A percentile compares a stretch with the other conserved stretches of the same genome.
Evolutionary conservation across 1,140 invertebrate species (phyloP).

Genomic region (Amyelois transitella): DNA sequence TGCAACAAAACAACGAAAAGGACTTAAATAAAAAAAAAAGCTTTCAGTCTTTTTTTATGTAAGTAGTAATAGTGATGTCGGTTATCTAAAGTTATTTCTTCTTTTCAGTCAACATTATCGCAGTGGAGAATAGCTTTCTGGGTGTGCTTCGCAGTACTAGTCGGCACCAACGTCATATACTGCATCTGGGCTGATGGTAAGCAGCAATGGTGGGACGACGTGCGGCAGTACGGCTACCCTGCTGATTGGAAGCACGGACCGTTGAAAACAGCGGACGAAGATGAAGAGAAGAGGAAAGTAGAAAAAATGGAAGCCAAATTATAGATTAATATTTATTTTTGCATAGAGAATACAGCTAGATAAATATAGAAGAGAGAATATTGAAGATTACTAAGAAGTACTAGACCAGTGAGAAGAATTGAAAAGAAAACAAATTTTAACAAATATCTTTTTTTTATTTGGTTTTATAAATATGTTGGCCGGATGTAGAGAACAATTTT

Average conservation of each 20-base stretch:
- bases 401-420: too few relatives aligned
- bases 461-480: too few relatives aligned
- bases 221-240: conserved; percentile 58
- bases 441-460: too few relatives aligned
- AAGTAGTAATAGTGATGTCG: too few relatives aligned
- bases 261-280: conserved; percentile 36
- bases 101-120: conserved; percentile 79
- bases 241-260: conserved; percentile 56
- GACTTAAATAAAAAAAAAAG: too few relatives aligned
- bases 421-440: too few relatives aligned
- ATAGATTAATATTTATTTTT: neutral
- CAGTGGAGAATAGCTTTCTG: conserved; percentile 90
- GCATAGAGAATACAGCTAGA: too few relatives aligned
- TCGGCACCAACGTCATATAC: conserved; percentile 84
- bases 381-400: too few relatives aligned
- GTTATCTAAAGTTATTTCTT: conserved; percentile 12
- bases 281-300: conserved; percentile 54
- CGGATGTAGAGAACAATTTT: too few relatives aligned
- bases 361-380: too few relatives aligned
- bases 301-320: conserved; percentile 21
- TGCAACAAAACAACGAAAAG: too few relatives aligned
- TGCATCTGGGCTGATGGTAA: conserved; percentile 81
- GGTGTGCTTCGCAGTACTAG: conserved; percentile 83
- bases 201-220: conserved; percentile 82
- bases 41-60: too few relatives aligned